Evolutionary conservation across 2,113 vertebrate genomes (phyloP).

Genomic region (Antechinus stuartii): DNA sequence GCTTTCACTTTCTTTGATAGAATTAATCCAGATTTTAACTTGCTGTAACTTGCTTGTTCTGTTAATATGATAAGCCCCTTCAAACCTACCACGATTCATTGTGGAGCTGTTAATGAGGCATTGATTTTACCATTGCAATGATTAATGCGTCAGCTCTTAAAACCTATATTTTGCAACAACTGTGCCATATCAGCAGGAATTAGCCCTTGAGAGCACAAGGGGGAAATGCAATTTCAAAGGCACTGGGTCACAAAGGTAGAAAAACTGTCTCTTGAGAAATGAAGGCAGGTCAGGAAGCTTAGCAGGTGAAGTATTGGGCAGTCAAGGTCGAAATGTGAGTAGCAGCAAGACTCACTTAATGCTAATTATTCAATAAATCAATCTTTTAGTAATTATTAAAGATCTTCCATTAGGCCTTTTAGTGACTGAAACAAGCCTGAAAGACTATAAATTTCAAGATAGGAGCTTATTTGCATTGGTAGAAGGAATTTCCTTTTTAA

Average conservation of each 20-base stretch:
- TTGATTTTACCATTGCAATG: background rate
- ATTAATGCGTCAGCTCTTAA: background rate
- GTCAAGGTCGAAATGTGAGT: background rate
- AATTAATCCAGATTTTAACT: background rate
- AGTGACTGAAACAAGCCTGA: background rate
- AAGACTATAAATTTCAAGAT: background rate
- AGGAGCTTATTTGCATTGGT: background rate
- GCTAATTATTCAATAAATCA: background rate
- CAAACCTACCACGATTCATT: background rate
- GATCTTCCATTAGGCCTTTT: background rate
- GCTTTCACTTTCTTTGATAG: background rate
- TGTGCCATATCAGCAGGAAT: background rate
- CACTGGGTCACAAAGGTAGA: background rate
- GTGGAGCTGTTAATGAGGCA: background rate
- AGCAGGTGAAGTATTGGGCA: background rate
- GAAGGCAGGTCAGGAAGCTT: background rate
- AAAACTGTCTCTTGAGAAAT: background rate
- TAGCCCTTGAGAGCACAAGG: conserved; percentile 2
- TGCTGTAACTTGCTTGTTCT: background rate
- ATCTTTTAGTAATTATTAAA: background rate
- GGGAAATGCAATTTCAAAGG: background rate
- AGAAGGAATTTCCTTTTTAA: background rate
- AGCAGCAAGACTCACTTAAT: background rate
- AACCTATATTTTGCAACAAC: background rate
- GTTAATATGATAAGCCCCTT: background rate